Base-by-base conservation (phyloP, 2,113 vertebrate species). In the Crotalus horridus region DNA sequence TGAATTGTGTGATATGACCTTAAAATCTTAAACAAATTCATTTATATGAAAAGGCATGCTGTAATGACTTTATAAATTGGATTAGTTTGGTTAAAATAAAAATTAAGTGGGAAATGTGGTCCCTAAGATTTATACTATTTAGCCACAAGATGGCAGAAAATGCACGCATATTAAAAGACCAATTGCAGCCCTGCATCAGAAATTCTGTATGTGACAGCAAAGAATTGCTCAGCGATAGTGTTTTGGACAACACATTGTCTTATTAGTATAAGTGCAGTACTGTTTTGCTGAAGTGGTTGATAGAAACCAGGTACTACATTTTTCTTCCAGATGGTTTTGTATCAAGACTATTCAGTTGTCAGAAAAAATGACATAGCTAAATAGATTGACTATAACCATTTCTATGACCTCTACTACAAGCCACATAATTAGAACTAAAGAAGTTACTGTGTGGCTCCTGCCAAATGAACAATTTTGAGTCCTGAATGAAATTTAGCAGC, bases 101-200 rank as follows among this genome's bases (percentile, higher is more conserved):
- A n/a, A 86, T 43, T 33, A 39, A 29, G 1, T 89, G 46, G 46
- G 33, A 43, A 91, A 26, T 91, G 58, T 54, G 56, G 1, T 81
- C 81, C 88, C 21, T 1, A 88, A 21, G 85, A 89, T 89, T 95
- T 92, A 54, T 88, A 92, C 55, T 88, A 6, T 26, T 91, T 88
- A 92, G 53, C 97, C 97, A 97, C 97, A 94, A 93, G 97, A 90
- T 96, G 97, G 97, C 94, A 94, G 29, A 91, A 74, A 95, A 9
- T 46, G 26, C 48, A 87, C 3, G 0, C 17, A 56, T 26, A 23
- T 6, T 58, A 87, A 94, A 90, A 86, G 94, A n/a, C 2, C 93
- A 10, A 8, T 85, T 7, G 20, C 24, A 26, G 0, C 2, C 0
- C 46, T 92, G 95, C 39, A 85, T 85, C 20, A 93, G 48, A n/a